phyloP scores from a whole-genome alignment of 2,888 invertebrate genomes.

The Hecatera dysodea region DNA sequence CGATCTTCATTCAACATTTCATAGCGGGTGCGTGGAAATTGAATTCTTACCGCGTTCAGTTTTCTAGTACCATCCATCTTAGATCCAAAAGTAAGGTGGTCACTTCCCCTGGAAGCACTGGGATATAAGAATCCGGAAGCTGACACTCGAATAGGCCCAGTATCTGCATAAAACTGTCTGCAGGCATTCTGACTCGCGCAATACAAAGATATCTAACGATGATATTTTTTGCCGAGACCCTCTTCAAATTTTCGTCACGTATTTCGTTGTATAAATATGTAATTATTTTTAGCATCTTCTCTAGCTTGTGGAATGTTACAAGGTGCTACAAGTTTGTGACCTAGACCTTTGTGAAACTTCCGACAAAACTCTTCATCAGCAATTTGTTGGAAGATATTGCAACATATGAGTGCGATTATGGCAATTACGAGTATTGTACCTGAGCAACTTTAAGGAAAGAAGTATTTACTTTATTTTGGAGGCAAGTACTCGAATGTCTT shows the following conservation, averaged over 20 bases:
- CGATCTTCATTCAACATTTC: no score
- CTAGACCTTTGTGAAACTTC: slow-evolving; percentile 58
- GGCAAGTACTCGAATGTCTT: slow-evolving; percentile 6
- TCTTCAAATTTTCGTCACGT: slow-evolving; percentile 2
- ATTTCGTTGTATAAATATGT: background rate
- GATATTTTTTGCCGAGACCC: background rate
- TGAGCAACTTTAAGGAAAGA: slow-evolving; percentile 5
- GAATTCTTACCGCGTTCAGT: no score
- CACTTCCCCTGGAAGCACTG: background rate
- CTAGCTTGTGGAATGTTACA: slow-evolving; percentile 30
- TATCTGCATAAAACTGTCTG: background rate
- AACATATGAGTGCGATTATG: slow-evolving; percentile 32
- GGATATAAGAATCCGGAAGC: background rate
- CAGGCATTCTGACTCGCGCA: background rate
- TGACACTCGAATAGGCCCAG: background rate
- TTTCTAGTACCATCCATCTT: no score
- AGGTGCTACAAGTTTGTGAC: slow-evolving; percentile 38
- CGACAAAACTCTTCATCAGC: slow-evolving; percentile 37
- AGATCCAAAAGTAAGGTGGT: no score
- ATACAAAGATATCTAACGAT: background rate
- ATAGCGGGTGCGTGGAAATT: no score
- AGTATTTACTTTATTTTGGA: slow-evolving; percentile 11
- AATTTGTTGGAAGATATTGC: slow-evolving; percentile 50
- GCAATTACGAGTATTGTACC: slow-evolving; percentile 34
- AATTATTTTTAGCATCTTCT: slow-evolving; percentile 2